Conservation (phyloP, 2,113 vertebrate genomes). For the Centropus bengalensis region DNA sequence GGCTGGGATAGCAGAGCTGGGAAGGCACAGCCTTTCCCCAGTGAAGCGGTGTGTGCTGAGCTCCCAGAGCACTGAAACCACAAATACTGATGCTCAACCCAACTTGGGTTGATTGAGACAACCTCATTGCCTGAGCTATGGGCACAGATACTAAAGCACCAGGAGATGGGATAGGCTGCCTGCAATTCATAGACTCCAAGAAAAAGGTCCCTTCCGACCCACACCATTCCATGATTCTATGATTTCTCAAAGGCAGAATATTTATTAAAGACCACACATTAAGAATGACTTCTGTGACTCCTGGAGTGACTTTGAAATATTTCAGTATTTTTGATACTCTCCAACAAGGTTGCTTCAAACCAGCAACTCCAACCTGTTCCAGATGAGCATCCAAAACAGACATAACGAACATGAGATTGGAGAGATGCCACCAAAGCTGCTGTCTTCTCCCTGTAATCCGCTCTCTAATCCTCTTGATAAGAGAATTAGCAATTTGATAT, state of each 20-base stretch:
- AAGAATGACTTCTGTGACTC: not conserved
- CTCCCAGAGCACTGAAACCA: not conserved
- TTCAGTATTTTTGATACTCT: not conserved
- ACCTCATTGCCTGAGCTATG: not conserved
- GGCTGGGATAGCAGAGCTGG: not conserved
- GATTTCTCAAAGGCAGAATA: not conserved
- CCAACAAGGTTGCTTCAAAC: not conserved
- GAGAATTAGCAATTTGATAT: not conserved
- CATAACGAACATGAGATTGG: not conserved
- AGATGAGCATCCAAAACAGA: not conserved
- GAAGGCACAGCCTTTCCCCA: rapidly evolving
- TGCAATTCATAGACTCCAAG: no score
- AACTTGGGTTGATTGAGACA: not conserved
- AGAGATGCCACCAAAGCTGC: not conserved
- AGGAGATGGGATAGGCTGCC: rapidly evolving
- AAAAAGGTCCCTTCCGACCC: no score
- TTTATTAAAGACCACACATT: rapidly evolving
- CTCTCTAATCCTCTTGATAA: not conserved
- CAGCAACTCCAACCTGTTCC: rapidly evolving
- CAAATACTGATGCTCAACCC: not conserved
- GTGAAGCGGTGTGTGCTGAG: not conserved
- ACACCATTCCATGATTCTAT: no score
- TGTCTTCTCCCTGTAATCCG: not conserved
- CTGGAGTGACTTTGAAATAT: not conserved
- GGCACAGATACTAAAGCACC: not conserved